Evolutionary conservation across 2,113 vertebrate species (phyloP).

Genomic region (Petrocephalus microphthalmus): DNA sequence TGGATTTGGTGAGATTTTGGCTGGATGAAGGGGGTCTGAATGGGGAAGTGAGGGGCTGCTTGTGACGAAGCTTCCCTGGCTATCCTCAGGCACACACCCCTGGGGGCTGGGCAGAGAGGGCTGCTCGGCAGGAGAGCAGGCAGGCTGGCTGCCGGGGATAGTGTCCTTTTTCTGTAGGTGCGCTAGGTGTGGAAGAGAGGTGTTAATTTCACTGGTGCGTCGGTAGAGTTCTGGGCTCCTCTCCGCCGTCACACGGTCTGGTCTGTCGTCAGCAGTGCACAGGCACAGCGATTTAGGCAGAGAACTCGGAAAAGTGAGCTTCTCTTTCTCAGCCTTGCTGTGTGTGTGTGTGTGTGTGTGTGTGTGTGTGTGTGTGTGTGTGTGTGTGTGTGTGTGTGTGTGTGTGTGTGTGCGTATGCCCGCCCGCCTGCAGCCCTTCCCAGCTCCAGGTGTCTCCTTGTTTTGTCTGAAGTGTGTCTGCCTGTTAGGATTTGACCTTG

Average conservation of each 20-base stretch:
- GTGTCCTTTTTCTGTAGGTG: neutral
- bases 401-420: neutral
- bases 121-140: neutral
- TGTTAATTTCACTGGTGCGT: conserved; percentile 10
- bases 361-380: neutral
- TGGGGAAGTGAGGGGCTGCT: neutral
- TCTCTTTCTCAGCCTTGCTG: neutral
- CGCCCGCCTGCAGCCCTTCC: neutral
- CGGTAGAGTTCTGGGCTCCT: neutral
- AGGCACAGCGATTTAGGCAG: neutral
- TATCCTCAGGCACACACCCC: neutral
- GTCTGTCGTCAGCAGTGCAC: neutral
- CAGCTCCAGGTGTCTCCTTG: neutral
- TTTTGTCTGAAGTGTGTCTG: neutral
- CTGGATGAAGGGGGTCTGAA: neutral
- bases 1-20: neutral
- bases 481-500: neutral
- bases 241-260: neutral
- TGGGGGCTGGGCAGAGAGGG: neutral
- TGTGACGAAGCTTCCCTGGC: neutral
- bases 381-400: neutral
- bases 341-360: neutral
- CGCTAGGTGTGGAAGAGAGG: neutral
- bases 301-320: neutral
- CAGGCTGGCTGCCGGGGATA: neutral